These are phyloP conservation scores for Pyrrhia umbra DNA, from an alignment of 2,888 invertebrate species.

Conservation along the genomic window DNA sequence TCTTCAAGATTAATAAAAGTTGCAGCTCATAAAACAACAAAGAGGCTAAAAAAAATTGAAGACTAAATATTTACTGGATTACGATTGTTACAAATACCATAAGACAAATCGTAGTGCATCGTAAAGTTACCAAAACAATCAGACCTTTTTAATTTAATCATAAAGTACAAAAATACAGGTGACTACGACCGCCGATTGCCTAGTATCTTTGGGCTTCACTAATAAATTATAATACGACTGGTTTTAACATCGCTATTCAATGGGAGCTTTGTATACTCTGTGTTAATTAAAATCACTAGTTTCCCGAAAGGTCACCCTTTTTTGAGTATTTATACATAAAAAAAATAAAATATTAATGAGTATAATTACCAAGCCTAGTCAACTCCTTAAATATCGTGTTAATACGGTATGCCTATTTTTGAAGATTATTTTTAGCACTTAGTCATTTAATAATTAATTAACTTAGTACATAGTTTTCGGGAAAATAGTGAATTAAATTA, in stretches of 20 bases:
- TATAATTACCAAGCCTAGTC: no score
- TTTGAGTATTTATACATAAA: no score
- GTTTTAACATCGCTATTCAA: slow-evolving; percentile 40
- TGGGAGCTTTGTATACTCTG: slow-evolving; percentile 47
- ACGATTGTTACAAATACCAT: not conserved
- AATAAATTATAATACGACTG: slow-evolving; percentile 42
- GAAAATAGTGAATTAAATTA: no score
- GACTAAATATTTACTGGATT: not conserved
- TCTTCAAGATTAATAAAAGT: not conserved
- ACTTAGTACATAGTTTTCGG: no score
- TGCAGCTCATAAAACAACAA: not conserved
- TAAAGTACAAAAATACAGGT: not conserved
- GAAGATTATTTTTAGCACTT: no score
- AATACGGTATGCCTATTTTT: no score
- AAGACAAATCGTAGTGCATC: not conserved
- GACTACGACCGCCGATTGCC: not conserved
- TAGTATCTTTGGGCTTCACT: slow-evolving; percentile 53
- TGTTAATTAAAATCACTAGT: no score
- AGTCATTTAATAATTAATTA: no score
- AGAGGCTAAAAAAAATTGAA: not conserved
- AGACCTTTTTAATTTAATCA: not conserved
- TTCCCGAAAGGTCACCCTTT: no score
- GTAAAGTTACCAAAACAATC: not conserved
- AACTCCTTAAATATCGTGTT: no score
- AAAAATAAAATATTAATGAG: no score